Base-by-base conservation (phyloP, 2,888 invertebrate species). In the Lasioglossum leucozonium region DNA sequence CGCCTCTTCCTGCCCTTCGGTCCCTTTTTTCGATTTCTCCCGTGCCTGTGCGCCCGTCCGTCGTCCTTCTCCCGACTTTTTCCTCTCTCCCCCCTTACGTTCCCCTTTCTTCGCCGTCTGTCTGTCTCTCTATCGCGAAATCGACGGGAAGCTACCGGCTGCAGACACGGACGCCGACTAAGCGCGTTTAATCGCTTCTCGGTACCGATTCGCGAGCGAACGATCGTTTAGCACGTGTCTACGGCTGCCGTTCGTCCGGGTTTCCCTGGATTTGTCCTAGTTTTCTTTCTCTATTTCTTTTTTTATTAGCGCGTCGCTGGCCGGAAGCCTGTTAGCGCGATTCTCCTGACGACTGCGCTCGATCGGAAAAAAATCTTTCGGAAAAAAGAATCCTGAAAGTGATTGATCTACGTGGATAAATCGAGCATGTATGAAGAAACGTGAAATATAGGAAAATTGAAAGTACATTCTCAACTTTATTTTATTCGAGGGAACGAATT, bases 181-280 rank as follows among this genome's bases (percentile, higher is more conserved):
- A 82, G 62, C 44, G 76, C 73, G 55, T 75, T 82, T 69, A 42
- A 76, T 72, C 71, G 76, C 65, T 76, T 78, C 77, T 58, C 72
- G 75, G 77, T 72, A 67, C 55, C 62, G 37, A 51, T 65, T 76
- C 67, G 76, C 65, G 55, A 51, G 26, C 22, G 37, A 22, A 47
- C 37, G 47, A 82, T 81, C 83, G 79, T 83, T 85, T 73, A 83
- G 76, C 83, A 81, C 80, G 72, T 81, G 83, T 77, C 83, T 51
- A 51, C 51, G 6, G 51, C 51, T 55, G 55, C n/a, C n/a, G n/a
- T 55, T 11, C 55, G 55, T 55, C 55, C n/a, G 55, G n/a, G 55
- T 55, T 55, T 55, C 55, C 55, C 55, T 22, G 55, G 55, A 55
- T 55, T 55, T 55, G 55, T 55, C 55, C 55, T 55, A 55, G n/a